A percentile compares a stretch with the other conserved stretches of the same genome.
phyloP scores from a whole-genome alignment of 2,113 vertebrate genomes.

The Chaenocephalus aceratus region DNA sequence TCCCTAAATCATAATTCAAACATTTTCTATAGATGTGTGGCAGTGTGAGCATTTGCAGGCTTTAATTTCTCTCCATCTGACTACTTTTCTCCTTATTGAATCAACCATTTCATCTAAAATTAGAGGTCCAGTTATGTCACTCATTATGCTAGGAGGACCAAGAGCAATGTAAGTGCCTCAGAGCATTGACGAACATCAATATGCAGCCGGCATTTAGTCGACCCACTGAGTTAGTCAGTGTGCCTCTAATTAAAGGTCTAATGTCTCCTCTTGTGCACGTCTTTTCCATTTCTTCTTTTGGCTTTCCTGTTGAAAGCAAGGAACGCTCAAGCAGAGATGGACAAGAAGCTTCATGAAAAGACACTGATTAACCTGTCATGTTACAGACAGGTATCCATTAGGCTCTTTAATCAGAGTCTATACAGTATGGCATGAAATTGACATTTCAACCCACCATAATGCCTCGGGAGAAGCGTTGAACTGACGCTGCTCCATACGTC shows the following conservation, averaged over 20 bases:
- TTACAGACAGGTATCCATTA: conserved; percentile 81
- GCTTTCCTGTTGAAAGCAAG: conserved; percentile 43
- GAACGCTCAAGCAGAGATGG: conserved; percentile 61
- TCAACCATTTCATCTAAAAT: conserved; percentile 48
- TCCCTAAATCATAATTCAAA: conserved; percentile 24
- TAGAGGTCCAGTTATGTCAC: conserved; percentile 40
- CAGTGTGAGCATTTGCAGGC: background rate
- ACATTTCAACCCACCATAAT: conserved; percentile 76
- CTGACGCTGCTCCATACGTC: conserved; percentile 53
- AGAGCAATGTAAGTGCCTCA: conserved; percentile 49
- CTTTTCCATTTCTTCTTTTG: conserved; percentile 54
- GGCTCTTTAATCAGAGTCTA: conserved; percentile 81
- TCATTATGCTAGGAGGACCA: conserved; percentile 35
- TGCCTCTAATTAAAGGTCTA: conserved; percentile 70
- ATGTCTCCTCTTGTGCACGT: conserved; percentile 63
- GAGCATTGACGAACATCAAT: conserved; percentile 50
- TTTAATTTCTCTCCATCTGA: background rate
- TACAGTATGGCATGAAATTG: conserved; percentile 81
- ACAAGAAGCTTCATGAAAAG: conserved; percentile 77
- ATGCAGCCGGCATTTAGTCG: conserved; percentile 50
- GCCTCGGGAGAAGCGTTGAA: conserved; percentile 54
- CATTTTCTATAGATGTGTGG: conserved; percentile 4
- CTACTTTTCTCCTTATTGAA: conserved; percentile 38
- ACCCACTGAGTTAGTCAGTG: conserved; percentile 54
- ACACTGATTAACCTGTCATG: conserved; percentile 82